These are phyloP conservation scores for Psix sp. DNA, from an alignment of 1,140 invertebrate species.

Conservation along the genomic window DNA sequence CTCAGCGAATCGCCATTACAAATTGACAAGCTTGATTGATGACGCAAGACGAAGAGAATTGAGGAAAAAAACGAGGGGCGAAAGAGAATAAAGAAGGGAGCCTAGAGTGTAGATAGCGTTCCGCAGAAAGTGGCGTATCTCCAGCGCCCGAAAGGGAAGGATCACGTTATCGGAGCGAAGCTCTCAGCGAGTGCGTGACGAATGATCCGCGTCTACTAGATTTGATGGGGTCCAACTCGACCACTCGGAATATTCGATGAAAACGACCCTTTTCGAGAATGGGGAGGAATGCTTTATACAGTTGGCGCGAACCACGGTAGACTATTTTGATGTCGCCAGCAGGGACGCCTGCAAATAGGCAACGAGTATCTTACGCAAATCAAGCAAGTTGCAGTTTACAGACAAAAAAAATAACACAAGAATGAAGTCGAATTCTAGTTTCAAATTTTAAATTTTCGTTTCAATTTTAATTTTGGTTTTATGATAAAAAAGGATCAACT, in stretches of 20 bases:
- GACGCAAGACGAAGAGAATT: constrained; percentile 70
- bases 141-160: constrained; percentile 53
- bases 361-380: constrained; percentile 30
- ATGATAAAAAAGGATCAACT: no score
- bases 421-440: no score
- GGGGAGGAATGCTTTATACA: constrained; percentile 51
- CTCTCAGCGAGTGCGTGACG: constrained; percentile 76
- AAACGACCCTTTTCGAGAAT: constrained; percentile 61
- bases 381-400: constrained; percentile 2
- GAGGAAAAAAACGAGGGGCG: constrained; percentile 62
- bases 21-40: constrained; percentile 79
- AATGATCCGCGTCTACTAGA: constrained; percentile 72
- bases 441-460: no score
- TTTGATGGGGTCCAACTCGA: constrained; percentile 64
- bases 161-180: constrained; percentile 73
- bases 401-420: no score
- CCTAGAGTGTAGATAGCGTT: constrained; percentile 64
- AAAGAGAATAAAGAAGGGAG: constrained; percentile 54
- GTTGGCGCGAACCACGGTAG: constrained; percentile 11
- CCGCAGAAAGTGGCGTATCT: constrained; percentile 64
- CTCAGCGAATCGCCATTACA: constrained; percentile 79
- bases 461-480: no score
- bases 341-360: constrained; percentile 49
- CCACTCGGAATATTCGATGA: constrained; percentile 71
- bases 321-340: constrained; percentile 26